Percentiles rank a stretch among this genome's conserved stretches.
phyloP scores from a whole-genome alignment of 2,797 vertebrate species.

The Tenualosa thibaudeaui region DNA sequence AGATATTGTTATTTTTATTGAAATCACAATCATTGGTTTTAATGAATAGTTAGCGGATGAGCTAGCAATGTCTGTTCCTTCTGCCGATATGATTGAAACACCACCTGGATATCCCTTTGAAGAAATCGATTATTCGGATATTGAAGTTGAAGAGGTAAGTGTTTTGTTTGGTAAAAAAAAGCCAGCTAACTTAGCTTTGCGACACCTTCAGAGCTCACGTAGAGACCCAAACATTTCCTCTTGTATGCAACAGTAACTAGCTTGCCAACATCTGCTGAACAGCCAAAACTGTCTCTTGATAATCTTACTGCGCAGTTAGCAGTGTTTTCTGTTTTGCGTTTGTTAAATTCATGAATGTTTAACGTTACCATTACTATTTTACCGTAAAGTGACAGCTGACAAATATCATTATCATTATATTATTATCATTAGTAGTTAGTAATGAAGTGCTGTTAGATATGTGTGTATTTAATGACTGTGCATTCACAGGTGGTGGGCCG shows the following conservation, averaged over 20 bases:
- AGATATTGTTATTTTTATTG: constrained; percentile 2
- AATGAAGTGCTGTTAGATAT: neutral
- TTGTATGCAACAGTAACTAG: neutral
- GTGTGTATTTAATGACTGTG: constrained; percentile 16
- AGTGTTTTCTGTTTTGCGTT: neutral
- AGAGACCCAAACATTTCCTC: neutral
- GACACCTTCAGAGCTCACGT: neutral
- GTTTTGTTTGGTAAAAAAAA: neutral
- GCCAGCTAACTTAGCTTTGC: neutral
- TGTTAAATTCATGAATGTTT: neutral
- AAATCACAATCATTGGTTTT: constrained; percentile 35
- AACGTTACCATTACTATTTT: neutral
- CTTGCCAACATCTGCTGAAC: neutral
- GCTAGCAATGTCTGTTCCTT: constrained; percentile 84
- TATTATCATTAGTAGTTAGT: neutral
- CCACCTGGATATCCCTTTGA: constrained; percentile 92
- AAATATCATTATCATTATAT: neutral
- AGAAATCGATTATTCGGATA: constrained; percentile 94
- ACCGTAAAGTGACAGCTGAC: neutral
- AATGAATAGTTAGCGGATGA: constrained; percentile 63
- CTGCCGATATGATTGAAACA: constrained; percentile 92
- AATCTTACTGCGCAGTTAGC: neutral
- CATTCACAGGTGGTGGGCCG: constrained; percentile 90
- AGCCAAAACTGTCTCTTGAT: neutral
- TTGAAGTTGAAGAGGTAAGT: constrained; percentile 94